Evolutionary conservation across 1,140 invertebrate genomes (phyloP), one percentile per base, ranked within the genome.

Genomic region (Drosophila nannoptera): DNA sequence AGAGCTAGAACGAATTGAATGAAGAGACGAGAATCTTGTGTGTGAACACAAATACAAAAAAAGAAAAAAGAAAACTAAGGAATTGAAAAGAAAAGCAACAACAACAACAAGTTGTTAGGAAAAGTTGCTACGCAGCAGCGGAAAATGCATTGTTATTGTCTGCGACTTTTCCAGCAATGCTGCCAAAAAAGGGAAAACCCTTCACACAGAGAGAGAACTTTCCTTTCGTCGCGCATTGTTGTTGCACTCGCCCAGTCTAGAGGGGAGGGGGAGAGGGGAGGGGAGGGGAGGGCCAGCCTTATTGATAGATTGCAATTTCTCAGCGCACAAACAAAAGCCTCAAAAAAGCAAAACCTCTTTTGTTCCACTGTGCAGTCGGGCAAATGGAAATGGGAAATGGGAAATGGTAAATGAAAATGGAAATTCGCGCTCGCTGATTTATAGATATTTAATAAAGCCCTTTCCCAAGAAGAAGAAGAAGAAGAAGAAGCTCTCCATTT

Each of bases 221-320:
- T 61, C 58, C 36, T 14, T 43, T 14, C 14, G 29, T 43, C 40
- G 40, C 7, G 6, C 40, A 22, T 72, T 72, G 46, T 72, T 62
- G 60, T 73, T 80, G 48, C 68, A 76, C 42, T 59, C n/a, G 53
- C 52, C 55, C 40, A 54, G 61, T 12, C 16, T 9, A 55, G 22
- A 12, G 43, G 43, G 11, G 14, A 7, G 4, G 38, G 8, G 3
- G 11, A n/a, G 16, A 32, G n/a, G 33, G 7, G 32, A 38, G 38
- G 9, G 49, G 4, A 7, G 22, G 33, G 22, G 9, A 31, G 14
- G 31, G n/a, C 12, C 78, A 58, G 73, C 76, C 76, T 83, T 86
- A 84, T 84, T 86, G 80, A 84, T 86, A 84, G 73, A 84, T 84
- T 86, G 77, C 80, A 67, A 83, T 84, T 80, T 70, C 69, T 61